Evolutionary conservation across 2,113 vertebrate genomes (phyloP), one percentile per base, ranked within the genome.

Genomic region (Percopsis transmontana): DNA sequence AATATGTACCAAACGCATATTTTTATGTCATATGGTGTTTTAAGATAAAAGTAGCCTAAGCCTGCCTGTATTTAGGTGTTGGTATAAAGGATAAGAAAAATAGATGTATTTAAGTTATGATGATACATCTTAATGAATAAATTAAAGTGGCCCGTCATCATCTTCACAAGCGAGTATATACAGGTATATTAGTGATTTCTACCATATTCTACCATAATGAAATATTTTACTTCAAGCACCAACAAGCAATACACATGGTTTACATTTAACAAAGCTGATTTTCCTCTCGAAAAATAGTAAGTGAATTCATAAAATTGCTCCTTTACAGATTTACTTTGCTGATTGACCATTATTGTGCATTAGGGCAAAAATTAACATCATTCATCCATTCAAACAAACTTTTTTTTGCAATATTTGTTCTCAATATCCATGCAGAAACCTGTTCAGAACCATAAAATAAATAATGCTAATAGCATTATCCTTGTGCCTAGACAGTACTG

Each of bases 151-250:
- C 8, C n/a, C 27, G 27, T 7, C 5, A 6, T 33, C 5, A 33
- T 33, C 5, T 33, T 33, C 27, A 48, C 18, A 48, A 48, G 9
- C 18, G 2, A 16, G 18, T 48, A 18, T n/a, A 48, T 14, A 45
- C 16, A 14, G 15, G 75, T 83, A 84, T 76, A 60, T 45, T 63
- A 79, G 70, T 72, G 76, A 42, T 75, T 24, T 68, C 14, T 5
- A 54, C 62, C 62, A 50, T 69, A 23, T 64, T 70, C 33, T 61
- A 72, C 54, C 60, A 45, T 70, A 66, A 68, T 53, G 27, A 61
- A 66, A 50, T 48, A 23, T 60, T 42, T 58, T 58, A 61, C 62
- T 19, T 82, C 13, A 41, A 33, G 24, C 55, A 70, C 23, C 72
- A 54, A 73, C 58, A 19, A 39, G 48, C 23, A 23, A 52, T 4